phyloP scores from a whole-genome alignment of 2,888 invertebrate genomes.

The Lottia gigantea region DNA sequence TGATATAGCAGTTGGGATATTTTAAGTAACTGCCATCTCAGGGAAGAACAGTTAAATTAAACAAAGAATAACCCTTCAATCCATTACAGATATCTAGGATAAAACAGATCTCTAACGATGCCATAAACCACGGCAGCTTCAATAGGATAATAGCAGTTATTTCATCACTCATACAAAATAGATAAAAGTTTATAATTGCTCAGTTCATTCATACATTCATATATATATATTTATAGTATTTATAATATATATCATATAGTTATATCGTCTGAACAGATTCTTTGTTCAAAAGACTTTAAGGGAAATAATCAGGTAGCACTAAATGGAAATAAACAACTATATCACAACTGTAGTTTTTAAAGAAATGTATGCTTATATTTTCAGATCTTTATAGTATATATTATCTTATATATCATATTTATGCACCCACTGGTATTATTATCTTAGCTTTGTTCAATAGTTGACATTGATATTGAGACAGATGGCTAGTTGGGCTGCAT shows the following conservation, averaged over 20 bases:
- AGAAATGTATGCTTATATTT: neutral
- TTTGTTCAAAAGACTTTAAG: neutral
- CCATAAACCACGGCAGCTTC: conserved; percentile 2
- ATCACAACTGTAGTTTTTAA: neutral
- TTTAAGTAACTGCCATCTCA: neutral
- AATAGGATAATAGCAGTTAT: conserved; percentile 7
- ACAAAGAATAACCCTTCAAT: neutral
- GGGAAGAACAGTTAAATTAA: conserved; percentile 1
- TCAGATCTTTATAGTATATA: no score
- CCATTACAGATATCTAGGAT: no score
- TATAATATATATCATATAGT: no score
- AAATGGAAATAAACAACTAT: neutral
- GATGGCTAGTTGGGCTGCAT: no score
- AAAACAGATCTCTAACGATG: conserved; percentile 3
- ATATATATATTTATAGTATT: conserved; percentile 4
- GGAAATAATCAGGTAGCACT: no score
- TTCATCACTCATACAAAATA: neutral
- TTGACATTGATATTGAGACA: no score
- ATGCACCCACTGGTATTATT: no score
- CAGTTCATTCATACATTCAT: conserved; percentile 7
- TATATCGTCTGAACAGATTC: neutral
- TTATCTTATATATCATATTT: no score
- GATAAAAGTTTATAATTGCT: neutral
- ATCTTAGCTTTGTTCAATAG: no score
- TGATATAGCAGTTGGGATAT: neutral